Percentiles rank a stretch among this genome's conserved stretches.
These are phyloP conservation scores for Anoplophora glabripennis DNA, from an alignment of 1,140 invertebrate species.

Conservation along the genomic window DNA sequence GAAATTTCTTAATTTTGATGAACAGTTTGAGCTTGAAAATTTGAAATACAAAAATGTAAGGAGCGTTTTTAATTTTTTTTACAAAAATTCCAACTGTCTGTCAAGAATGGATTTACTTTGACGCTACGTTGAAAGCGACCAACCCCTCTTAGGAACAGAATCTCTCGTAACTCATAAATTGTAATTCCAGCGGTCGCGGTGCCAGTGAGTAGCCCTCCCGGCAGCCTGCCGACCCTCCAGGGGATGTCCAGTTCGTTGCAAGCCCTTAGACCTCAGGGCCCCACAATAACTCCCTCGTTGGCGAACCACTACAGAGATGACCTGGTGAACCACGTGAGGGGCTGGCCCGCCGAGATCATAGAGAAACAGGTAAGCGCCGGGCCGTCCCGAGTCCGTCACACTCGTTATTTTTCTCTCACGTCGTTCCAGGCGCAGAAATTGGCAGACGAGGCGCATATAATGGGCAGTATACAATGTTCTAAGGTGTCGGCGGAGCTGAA, in stretches of 20 bases:
- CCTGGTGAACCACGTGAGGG: constrained; percentile 85
- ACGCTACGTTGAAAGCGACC: too few relatives aligned
- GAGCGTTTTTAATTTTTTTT: too few relatives aligned
- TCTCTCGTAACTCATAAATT: background rate
- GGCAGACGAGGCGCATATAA: constrained; percentile 78
- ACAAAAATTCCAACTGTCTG: too few relatives aligned
- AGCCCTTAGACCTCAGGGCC: constrained; percentile 47
- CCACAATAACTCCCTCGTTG: constrained; percentile 77
- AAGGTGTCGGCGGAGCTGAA: constrained; percentile 93
- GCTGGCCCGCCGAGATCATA: constrained; percentile 87
- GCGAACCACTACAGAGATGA: constrained; percentile 90
- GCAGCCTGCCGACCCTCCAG: constrained; percentile 31
- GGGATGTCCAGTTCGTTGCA: constrained; percentile 48
- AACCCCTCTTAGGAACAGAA: too few relatives aligned
- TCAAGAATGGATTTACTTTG: too few relatives aligned
- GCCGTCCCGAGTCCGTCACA: background rate
- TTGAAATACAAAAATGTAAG: too few relatives aligned
- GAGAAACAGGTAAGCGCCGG: constrained; percentile 83
- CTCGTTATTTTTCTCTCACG: background rate
- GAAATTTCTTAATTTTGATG: too few relatives aligned
- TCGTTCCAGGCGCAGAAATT: constrained; percentile 73
- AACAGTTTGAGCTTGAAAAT: too few relatives aligned
- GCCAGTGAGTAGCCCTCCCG: constrained; percentile 35
- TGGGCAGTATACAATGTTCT: constrained; percentile 85
- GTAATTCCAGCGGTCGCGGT: constrained; percentile 22